Percentiles rank a stretch among this genome's conserved stretches.
Evolutionary conservation across 2,888 invertebrate genomes (phyloP).

Genomic region (Boloria selene): DNA sequence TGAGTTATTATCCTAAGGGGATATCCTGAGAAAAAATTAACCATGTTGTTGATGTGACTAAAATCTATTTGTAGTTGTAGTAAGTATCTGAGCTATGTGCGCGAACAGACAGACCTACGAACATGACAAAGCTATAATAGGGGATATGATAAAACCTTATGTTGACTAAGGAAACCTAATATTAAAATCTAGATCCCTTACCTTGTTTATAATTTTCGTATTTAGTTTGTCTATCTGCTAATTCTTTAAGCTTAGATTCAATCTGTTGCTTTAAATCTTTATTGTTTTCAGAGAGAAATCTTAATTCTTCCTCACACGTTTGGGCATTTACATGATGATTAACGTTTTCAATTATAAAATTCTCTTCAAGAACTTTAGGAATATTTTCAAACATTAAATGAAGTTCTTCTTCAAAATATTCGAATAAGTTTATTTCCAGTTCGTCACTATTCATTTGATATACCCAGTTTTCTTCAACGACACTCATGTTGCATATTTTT

Average conservation of each 20-base stretch:
- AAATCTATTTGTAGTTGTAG: too few species aligned
- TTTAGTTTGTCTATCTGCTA: conserved; percentile 54
- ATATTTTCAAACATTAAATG: conserved; percentile 47
- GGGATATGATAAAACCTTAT: too few species aligned
- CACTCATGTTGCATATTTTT: conserved; percentile 51
- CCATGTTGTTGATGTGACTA: too few species aligned
- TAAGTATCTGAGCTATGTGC: too few species aligned
- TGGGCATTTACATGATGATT: conserved; percentile 45
- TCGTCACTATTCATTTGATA: conserved; percentile 46
- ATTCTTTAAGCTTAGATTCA: conserved; percentile 56
- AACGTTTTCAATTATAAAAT: conserved; percentile 50
- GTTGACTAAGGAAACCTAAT: too few species aligned
- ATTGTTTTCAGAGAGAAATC: conserved; percentile 57
- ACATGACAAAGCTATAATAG: too few species aligned
- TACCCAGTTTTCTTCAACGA: conserved; percentile 57
- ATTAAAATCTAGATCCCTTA: conserved; percentile 42
- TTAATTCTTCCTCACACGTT: conserved; percentile 61
- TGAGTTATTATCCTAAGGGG: too few species aligned
- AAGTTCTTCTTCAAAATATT: conserved; percentile 51
- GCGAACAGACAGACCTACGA: too few species aligned
- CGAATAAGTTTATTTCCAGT: conserved; percentile 47
- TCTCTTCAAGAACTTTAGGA: conserved; percentile 51
- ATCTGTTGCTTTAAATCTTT: conserved; percentile 59
- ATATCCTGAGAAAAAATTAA: too few species aligned
- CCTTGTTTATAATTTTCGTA: conserved; percentile 68